These are phyloP conservation scores for Thera obeliscata DNA, from an alignment of 2,888 invertebrate genomes.

Conservation along the genomic window DNA sequence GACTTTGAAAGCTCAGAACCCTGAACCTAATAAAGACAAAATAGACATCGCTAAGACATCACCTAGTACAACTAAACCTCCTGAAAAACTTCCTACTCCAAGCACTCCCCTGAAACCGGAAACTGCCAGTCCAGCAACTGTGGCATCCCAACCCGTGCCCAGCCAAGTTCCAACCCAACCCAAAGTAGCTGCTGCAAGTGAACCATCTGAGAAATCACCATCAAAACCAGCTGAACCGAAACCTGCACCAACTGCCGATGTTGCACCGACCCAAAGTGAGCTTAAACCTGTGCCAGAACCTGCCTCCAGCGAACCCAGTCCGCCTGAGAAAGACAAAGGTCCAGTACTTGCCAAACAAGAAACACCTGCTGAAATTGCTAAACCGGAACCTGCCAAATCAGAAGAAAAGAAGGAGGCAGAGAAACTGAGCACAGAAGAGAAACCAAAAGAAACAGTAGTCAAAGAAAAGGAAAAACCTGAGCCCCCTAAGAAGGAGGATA, in stretches of 20 bases:
- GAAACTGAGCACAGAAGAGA: conserved; percentile 54
- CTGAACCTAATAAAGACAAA: conserved; percentile 73
- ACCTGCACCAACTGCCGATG: conserved; percentile 69
- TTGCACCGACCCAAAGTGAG: conserved; percentile 73
- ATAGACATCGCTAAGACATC: conserved; percentile 77
- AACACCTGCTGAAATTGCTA: conserved; percentile 56
- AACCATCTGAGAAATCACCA: conserved; percentile 71
- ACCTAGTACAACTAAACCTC: conserved; percentile 77
- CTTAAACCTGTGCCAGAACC: conserved; percentile 72
- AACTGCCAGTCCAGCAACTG: conserved; percentile 48
- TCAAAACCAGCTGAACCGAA: conserved; percentile 71
- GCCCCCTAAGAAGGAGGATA: conserved; percentile 46
- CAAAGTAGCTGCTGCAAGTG: conserved; percentile 72
- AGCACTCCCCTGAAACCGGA: conserved; percentile 71
- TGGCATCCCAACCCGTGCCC: conserved; percentile 46
- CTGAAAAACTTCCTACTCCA: conserved; percentile 68
- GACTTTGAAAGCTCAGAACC: conserved; percentile 68
- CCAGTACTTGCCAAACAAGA: conserved; percentile 57
- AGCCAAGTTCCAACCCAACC: conserved; percentile 59
- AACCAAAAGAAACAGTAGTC: conserved; percentile 52
- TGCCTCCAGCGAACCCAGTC: conserved; percentile 59
- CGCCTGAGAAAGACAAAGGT: conserved; percentile 56
- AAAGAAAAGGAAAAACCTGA: conserved; percentile 52
- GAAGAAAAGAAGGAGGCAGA: conserved; percentile 63
- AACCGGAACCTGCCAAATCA: conserved; percentile 53